phyloP scores from a whole-genome alignment of 1,140 invertebrate species.

The Papilio aristodemus region DNA sequence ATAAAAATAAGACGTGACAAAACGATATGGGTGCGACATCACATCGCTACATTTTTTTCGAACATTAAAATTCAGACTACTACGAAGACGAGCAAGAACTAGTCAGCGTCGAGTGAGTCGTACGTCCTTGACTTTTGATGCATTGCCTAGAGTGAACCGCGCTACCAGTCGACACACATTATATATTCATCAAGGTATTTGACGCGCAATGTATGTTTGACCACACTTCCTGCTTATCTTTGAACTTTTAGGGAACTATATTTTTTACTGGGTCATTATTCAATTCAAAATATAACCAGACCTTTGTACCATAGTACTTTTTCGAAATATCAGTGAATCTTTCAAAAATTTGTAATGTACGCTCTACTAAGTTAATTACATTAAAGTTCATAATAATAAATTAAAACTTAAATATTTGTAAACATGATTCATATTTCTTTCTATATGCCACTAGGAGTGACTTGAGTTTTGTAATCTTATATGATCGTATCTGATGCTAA shows the following conservation, averaged over 20 bases:
- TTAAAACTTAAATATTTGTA: background rate
- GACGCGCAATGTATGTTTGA: conserved; percentile 14
- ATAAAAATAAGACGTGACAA: conserved; percentile 16
- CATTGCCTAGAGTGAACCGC: conserved; percentile 37
- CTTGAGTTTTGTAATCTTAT: conserved; percentile 20
- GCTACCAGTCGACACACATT: conserved; percentile 30
- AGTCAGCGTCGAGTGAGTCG: conserved; percentile 33
- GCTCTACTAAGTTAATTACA: background rate
- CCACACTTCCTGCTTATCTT: conserved; percentile 16
- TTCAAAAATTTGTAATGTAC: background rate
- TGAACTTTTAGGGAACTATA: conserved; percentile 1
- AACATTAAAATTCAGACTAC: conserved; percentile 38
- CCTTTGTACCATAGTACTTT: background rate
- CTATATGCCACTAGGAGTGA: conserved; percentile 5
- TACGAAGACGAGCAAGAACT: conserved; percentile 44
- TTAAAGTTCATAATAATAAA: background rate
- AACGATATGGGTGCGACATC: background rate
- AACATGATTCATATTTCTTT: background rate
- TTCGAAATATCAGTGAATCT: background rate
- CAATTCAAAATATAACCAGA: background rate
- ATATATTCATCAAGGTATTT: conserved; percentile 21
- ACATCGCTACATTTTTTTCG: conserved; percentile 21
- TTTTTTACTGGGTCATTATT: background rate
- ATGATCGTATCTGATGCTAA: conserved; percentile 22
- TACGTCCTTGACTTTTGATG: conserved; percentile 50